phyloP scores from a whole-genome alignment of 2,888 invertebrate genomes.

The Troglohyphantes excavatus region DNA sequence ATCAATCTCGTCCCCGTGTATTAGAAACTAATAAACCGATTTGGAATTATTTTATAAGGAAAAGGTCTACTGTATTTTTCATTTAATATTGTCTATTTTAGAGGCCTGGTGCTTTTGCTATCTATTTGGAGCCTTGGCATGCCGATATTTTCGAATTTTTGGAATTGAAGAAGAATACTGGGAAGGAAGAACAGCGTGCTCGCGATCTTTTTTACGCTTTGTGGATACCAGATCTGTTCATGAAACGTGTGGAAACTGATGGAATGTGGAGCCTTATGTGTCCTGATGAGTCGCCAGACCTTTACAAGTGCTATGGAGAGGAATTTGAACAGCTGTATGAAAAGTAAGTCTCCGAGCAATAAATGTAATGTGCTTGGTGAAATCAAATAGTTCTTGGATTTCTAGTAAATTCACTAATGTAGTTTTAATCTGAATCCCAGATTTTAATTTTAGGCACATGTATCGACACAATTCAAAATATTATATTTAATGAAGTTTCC shows the following conservation, averaged over 20 bases:
- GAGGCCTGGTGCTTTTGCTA: conserved; percentile 97
- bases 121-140: conserved; percentile 99
- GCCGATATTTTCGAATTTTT: conserved; percentile 97
- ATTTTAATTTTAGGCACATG: no score
- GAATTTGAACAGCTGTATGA: conserved; percentile 94
- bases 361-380: no score
- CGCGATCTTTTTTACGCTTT: conserved; percentile 97
- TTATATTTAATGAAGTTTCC: no score
- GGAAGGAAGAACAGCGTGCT: conserved; percentile 96
- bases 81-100: conserved; percentile 80
- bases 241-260: conserved; percentile 94
- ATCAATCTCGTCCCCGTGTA: no score
- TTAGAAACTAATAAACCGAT: no score
- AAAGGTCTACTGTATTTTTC: no score
- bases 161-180: conserved; percentile 95
- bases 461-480: no score
- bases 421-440: no score
- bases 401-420: no score
- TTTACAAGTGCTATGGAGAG: conserved; percentile 96
- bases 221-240: conserved; percentile 99
- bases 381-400: no score
- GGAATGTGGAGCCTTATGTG: conserved; percentile 98
- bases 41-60: no score
- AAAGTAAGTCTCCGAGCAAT: conserved; percentile 83
- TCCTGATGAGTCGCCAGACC: conserved; percentile 94